A percentile compares a stretch with the other conserved stretches of the same genome.
These are phyloP conservation scores for Margaritifera margaritifera DNA, from an alignment of 2,888 invertebrate genomes.

Conservation along the genomic window DNA sequence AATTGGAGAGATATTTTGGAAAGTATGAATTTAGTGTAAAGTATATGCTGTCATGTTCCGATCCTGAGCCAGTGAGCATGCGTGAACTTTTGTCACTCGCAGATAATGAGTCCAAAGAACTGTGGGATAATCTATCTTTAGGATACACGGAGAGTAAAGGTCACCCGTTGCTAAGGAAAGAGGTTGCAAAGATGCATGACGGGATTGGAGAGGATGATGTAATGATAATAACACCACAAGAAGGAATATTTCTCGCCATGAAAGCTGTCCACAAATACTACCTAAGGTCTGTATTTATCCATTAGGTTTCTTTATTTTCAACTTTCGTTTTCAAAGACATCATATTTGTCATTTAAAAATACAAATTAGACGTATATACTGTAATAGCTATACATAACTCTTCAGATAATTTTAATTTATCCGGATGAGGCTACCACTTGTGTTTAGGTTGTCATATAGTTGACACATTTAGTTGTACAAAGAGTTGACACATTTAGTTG, in stretches of 20 bases:
- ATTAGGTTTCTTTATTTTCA: too few relatives aligned
- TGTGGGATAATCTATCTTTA: constrained; percentile 30
- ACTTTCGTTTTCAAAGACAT: too few relatives aligned
- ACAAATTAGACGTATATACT: too few relatives aligned
- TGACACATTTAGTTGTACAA: too few relatives aligned
- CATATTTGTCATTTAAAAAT: too few relatives aligned
- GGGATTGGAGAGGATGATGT: constrained; percentile 16
- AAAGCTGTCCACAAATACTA: constrained; percentile 20
- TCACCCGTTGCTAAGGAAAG: constrained; percentile 25
- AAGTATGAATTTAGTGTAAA: constrained; percentile 28
- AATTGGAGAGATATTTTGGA: constrained; percentile 15
- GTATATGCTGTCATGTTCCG: constrained; percentile 33
- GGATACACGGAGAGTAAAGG: constrained; percentile 35
- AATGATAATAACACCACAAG: constrained; percentile 29
- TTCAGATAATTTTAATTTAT: too few relatives aligned
- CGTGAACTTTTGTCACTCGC: constrained; percentile 26
- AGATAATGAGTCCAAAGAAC: constrained; percentile 16
- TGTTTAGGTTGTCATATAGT: too few relatives aligned
- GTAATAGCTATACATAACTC: too few relatives aligned
- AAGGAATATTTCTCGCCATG: constrained; percentile 41
- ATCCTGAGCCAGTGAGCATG: constrained; percentile 30
- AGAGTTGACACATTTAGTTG: too few relatives aligned
- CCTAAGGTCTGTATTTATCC: background rate
- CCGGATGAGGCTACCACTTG: too few relatives aligned
- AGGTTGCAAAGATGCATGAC: constrained; percentile 21